Percentiles rank a stretch among this genome's conserved stretches.
These are phyloP conservation scores for Cistogaster globosa DNA, from an alignment of 2,888 invertebrate genomes.

Conservation along the genomic window DNA sequence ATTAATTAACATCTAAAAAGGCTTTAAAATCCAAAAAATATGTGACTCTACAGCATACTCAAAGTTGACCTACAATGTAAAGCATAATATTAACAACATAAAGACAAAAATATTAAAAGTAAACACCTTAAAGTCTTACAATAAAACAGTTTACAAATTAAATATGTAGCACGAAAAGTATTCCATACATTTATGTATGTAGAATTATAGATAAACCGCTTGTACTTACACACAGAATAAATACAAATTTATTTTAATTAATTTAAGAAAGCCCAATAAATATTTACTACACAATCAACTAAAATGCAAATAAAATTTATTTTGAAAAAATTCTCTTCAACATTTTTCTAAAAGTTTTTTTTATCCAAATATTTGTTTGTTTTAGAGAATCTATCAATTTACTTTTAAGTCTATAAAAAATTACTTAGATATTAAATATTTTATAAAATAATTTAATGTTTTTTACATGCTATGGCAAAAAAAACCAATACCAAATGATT, in stretches of 20 bases:
- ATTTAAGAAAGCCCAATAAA: neutral
- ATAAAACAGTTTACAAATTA: neutral
- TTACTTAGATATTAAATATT: slow-evolving; percentile 38
- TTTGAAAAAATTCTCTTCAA: neutral
- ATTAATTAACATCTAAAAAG: slow-evolving; percentile 48
- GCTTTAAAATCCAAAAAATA: slow-evolving; percentile 23
- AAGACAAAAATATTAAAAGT: slow-evolving; percentile 32
- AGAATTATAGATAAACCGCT: slow-evolving; percentile 34
- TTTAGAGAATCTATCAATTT: no score
- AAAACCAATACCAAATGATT: slow-evolving; percentile 59
- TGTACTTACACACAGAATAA: neutral
- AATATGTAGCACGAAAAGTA: neutral
- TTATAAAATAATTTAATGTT: slow-evolving; percentile 66
- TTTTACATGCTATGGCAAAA: slow-evolving; percentile 38
- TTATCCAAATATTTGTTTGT: no score
- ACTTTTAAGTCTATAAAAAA: neutral
- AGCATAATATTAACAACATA: slow-evolving; percentile 63
- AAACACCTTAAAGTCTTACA: slow-evolving; percentile 3
- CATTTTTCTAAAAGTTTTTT: neutral
- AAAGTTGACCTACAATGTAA: slow-evolving; percentile 63
- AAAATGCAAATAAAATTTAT: neutral
- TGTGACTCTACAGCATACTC: slow-evolving; percentile 36
- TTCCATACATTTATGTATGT: slow-evolving; percentile 20
- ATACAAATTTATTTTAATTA: slow-evolving; percentile 30
- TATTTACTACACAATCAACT: neutral